phyloP scores from a whole-genome alignment of 1,140 invertebrate species.

The Bombus pyrosoma region DNA sequence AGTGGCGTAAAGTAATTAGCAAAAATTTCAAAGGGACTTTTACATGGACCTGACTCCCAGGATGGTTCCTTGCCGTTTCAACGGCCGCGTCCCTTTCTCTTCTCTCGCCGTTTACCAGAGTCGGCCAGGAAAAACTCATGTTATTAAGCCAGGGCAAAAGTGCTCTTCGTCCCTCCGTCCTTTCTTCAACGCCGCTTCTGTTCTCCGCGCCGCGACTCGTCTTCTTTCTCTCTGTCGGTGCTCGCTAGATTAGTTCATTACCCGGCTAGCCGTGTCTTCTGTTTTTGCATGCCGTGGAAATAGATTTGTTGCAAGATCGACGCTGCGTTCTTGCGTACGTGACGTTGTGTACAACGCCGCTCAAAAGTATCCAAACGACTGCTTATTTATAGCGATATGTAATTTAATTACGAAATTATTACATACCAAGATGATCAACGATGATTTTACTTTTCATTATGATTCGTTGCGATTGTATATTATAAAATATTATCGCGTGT shows the following conservation, averaged over 20 bases:
- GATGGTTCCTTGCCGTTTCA: constrained; percentile 35
- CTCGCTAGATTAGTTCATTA: constrained; percentile 76
- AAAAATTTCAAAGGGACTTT: constrained; percentile 39
- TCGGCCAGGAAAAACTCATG: constrained; percentile 70
- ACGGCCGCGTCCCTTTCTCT: neutral
- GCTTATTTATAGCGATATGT: neutral
- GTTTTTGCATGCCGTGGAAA: constrained; percentile 73
- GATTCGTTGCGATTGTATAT: neutral
- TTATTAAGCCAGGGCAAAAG: constrained; percentile 73
- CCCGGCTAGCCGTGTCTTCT: constrained; percentile 69
- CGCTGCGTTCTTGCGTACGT: constrained; percentile 63
- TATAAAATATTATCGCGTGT: neutral
- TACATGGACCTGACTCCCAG: neutral
- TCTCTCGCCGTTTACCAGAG: constrained; percentile 51
- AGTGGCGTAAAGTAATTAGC: constrained; percentile 27
- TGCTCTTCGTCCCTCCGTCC: constrained; percentile 49
- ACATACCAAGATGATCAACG: neutral
- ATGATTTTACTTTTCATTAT: neutral
- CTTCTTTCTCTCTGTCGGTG: constrained; percentile 38
- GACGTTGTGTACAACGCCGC: neutral
- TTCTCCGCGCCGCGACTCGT: constrained; percentile 15
- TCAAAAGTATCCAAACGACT: neutral
- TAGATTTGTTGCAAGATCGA: constrained; percentile 76
- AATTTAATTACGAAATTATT: neutral
- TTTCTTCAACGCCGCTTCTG: constrained; percentile 32